Evolutionary conservation across 2,113 vertebrate species (phyloP), one percentile per base, ranked within the genome.

Genomic region (Litocranius walleri): DNA sequence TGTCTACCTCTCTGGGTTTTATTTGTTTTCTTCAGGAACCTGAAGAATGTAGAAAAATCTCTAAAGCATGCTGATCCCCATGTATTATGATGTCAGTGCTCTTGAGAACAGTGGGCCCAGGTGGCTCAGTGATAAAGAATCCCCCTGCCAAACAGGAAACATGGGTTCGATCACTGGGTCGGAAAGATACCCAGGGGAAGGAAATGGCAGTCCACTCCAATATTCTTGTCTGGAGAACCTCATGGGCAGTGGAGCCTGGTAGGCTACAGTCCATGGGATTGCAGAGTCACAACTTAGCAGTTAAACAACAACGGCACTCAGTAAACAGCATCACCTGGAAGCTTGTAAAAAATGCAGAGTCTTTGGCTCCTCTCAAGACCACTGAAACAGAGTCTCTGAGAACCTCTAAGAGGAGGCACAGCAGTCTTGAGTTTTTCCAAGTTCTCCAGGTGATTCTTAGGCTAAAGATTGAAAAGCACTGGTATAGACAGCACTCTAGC

Each of bases 401-500:
- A 61, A 4, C 45, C 30, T 29, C 43, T n/a, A 23, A 36, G 61
- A 56, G 17, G 45, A 80, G 59, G 16, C 27, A 40, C 16, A 19
- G 14, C 36, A 54, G 10, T 61, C 64, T 21, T 27, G 14, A 45
- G 21, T 57, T 78, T 67, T 45, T 33, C 12, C 29, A 11, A 19
- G 29, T 25, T 67, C 62, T 78, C 33, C 25, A 59, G 29, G n/a
- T 36, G 12, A 25, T 43, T 48, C n/a, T 50, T 50, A 48, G 1
- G 43, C 30, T 52, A 23, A 43, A 27, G 56, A 90, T 13, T 8
- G 48, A 50, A 77, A 77, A 54, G 7, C 30, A 3, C 61, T 83
- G n/a, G 10, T 11, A 5, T 43, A 6, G 45, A 43, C 2, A 5
- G 16, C 6, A 5, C 14, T 25, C 0, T 30, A 21, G 15, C 15